Evolutionary conservation across 2,888 invertebrate genomes (phyloP).

Genomic region (Napeogenes sylphis): DNA sequence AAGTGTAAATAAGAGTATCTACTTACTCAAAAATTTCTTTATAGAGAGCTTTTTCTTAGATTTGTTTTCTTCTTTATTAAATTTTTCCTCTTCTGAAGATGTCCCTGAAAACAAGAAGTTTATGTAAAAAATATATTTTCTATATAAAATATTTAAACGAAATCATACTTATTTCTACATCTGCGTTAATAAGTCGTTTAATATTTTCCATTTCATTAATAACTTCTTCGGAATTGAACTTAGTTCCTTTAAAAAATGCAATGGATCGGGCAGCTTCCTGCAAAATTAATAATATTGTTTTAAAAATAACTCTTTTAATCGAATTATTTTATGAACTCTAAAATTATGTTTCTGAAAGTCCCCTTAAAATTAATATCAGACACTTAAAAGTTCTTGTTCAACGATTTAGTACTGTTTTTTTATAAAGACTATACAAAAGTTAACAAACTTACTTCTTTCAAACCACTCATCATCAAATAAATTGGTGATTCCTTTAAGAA

Average conservation of each 20-base stretch:
- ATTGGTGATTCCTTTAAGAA: slow-evolving; percentile 48
- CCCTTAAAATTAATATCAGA: neutral
- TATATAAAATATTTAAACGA: too few species aligned
- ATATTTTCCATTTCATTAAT: slow-evolving; percentile 45
- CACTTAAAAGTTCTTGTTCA: too few species aligned
- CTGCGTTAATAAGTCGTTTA: slow-evolving; percentile 24
- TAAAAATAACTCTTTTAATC: too few species aligned
- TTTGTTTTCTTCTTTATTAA: slow-evolving; percentile 31
- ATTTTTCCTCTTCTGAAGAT: slow-evolving; percentile 40
- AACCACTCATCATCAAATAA: slow-evolving; percentile 33
- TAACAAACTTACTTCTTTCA: slow-evolving; percentile 40
- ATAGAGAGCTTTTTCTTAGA: slow-evolving; percentile 40
- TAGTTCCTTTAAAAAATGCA: slow-evolving; percentile 48
- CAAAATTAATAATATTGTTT: slow-evolving; percentile 13
- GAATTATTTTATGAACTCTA: neutral
- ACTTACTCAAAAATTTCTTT: slow-evolving; percentile 54
- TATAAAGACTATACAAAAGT: too few species aligned
- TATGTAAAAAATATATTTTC: too few species aligned
- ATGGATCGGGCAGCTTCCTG: slow-evolving; percentile 55
- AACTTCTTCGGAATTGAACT: slow-evolving; percentile 44
- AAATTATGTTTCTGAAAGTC: neutral
- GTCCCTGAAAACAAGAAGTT: slow-evolving; percentile 33
- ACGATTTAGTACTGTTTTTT: neutral
- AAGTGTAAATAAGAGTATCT: neutral
- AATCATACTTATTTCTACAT: neutral